These are phyloP conservation scores for Myopa tessellatipennis DNA, from an alignment of 2,888 invertebrate genomes.

Conservation along the genomic window DNA sequence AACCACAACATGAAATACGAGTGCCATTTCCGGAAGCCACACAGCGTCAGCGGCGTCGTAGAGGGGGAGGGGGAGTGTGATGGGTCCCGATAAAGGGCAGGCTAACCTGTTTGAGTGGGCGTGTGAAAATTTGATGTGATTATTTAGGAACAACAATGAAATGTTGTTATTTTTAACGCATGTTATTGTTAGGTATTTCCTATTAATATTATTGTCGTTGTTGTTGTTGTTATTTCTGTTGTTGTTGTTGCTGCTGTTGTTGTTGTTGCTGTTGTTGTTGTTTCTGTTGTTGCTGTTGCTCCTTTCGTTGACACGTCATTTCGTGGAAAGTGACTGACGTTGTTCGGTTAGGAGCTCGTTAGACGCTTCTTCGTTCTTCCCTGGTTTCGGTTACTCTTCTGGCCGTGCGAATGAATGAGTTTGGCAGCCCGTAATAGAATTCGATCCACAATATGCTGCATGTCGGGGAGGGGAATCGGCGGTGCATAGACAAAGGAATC, in stretches of 20 bases:
- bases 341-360: not conserved
- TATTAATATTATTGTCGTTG: not conserved
- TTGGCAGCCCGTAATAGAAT: conserved; percentile 52
- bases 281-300: conserved; percentile 11
- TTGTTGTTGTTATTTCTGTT: conserved; percentile 13
- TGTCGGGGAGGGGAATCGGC: not conserved
- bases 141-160: conserved; percentile 23
- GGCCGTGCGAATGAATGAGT: conserved; percentile 40
- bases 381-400: not conserved
- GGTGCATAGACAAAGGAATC: not conserved
- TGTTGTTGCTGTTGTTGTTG: conserved; percentile 11
- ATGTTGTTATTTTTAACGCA: conserved; percentile 14
- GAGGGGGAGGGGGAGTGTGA: no score
- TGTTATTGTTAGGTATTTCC: not conserved
- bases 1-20: conserved; percentile 35
- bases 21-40: conserved; percentile 20
- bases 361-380: not conserved
- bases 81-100: not conserved
- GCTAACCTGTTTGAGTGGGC: conserved; percentile 17
- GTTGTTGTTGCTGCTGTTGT: conserved; percentile 4
- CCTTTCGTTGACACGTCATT: not conserved
- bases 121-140: conserved; percentile 35
- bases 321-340: not conserved
- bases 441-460: conserved; percentile 45
- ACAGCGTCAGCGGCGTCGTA: not conserved